Percentiles rank a stretch among this genome's conserved stretches.
phyloP scores from a whole-genome alignment of 2,797 vertebrate species.

The Stomatorhinus walkeri region DNA sequence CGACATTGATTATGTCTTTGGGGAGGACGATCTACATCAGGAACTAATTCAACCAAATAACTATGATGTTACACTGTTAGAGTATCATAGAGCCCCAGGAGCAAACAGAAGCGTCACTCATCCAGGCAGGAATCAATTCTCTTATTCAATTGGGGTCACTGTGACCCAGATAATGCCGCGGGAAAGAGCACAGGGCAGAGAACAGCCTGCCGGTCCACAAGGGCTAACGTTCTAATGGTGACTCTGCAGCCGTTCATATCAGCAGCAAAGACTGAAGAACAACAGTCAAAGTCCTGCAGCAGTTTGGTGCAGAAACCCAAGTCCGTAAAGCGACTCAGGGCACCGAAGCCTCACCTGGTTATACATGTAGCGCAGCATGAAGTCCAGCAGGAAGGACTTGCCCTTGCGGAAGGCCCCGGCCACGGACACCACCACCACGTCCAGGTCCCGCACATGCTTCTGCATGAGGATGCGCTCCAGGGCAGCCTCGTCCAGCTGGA shows the following conservation, averaged over 20 bases:
- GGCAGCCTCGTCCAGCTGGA: conserved; percentile 80
- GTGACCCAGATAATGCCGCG: neutral
- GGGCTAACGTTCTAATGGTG: neutral
- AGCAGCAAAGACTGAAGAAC: neutral
- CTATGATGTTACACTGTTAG: neutral
- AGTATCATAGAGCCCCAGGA: neutral
- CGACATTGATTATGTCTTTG: neutral
- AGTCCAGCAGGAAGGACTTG: conserved; percentile 97
- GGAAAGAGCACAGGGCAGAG: neutral
- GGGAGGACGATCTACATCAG: neutral
- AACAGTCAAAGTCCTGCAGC: neutral
- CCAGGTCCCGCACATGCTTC: conserved; percentile 86
- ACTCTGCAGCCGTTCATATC: neutral
- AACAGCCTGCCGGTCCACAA: neutral
- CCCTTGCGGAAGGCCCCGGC: conserved; percentile 97
- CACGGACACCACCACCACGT: conserved; percentile 93
- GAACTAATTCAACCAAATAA: neutral
- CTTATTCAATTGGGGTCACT: neutral
- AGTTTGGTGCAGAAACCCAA: neutral
- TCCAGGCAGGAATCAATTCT: neutral
- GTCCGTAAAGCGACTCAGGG: neutral
- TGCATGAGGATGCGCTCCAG: conserved; percentile 89
- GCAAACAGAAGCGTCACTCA: neutral
- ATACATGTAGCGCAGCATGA: conserved; percentile 95
- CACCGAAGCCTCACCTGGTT: conserved; percentile 45